These are phyloP conservation scores for Noturus placidus DNA, from an alignment of 2,113 vertebrate species.

Conservation along the genomic window DNA sequence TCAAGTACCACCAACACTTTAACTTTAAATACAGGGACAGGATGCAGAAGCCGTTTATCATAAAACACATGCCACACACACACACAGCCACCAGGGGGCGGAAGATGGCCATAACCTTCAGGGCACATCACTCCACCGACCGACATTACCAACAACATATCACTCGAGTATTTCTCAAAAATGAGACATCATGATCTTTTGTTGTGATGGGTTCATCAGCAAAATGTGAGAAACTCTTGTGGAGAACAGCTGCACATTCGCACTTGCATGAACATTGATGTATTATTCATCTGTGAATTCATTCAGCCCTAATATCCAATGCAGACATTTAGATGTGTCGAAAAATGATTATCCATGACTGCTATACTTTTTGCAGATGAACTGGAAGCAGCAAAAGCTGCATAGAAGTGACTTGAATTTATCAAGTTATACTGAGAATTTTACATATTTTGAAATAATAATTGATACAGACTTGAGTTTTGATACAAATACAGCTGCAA, in stretches of 20 bases:
- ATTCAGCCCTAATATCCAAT: not conserved
- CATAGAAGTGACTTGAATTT: not conserved
- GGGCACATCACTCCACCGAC: not conserved
- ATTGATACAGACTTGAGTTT: not conserved
- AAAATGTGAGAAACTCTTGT: constrained; percentile 33
- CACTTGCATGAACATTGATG: constrained; percentile 20
- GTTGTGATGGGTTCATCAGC: constrained; percentile 7
- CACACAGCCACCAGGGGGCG: constrained; percentile 50
- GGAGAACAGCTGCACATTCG: constrained; percentile 30
- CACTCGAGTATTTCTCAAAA: constrained; percentile 9
- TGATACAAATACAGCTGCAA: not conserved
- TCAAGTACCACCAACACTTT: not conserved
- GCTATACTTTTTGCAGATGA: not conserved
- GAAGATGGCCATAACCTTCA: constrained; percentile 13
- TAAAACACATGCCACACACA: not conserved
- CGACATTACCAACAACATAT: constrained; percentile 13
- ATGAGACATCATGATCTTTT: constrained; percentile 16
- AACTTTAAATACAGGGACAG: not conserved
- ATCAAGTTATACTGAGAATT: not conserved
- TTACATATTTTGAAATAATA: not conserved
- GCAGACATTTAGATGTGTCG: constrained; percentile 9
- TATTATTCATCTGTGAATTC: constrained; percentile 40
- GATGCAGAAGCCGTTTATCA: not conserved
- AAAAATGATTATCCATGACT: not conserved
- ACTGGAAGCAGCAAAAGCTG: not conserved